A percentile compares a stretch with the other conserved stretches of the same genome.
These are phyloP conservation scores for Molossus molossus DNA, from an alignment of 2,797 vertebrate species.

Conservation along the genomic window DNA sequence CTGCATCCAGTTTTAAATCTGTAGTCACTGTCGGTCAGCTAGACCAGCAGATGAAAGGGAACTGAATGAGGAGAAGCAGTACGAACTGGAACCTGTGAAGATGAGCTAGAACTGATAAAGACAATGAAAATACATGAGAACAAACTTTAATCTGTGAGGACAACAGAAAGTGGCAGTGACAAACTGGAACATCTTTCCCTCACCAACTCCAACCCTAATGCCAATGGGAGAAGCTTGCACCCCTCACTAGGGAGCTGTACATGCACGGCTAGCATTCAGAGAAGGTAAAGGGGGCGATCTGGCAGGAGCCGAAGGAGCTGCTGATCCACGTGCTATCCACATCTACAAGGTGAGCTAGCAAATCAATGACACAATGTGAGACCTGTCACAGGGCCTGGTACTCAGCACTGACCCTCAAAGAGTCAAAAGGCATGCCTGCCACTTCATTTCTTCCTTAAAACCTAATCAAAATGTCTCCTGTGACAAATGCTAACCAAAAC, in stretches of 20 bases:
- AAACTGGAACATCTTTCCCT: background rate
- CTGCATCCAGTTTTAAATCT: background rate
- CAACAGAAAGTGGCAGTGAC: background rate
- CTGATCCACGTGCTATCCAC: background rate
- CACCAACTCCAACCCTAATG: background rate
- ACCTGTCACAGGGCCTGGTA: background rate
- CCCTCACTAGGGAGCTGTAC: background rate
- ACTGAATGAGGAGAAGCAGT: background rate
- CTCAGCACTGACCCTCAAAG: background rate
- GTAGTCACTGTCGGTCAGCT: background rate
- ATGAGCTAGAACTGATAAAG: background rate
- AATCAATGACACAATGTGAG: background rate
- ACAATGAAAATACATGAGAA: background rate
- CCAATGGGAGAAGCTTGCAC: background rate
- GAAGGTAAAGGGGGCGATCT: background rate
- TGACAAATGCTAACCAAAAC: background rate
- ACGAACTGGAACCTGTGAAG: background rate
- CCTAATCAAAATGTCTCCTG: background rate
- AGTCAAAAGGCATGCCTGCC: background rate
- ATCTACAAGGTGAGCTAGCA: background rate
- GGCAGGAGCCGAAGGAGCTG: background rate
- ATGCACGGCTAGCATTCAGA: background rate
- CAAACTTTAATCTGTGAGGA: background rate
- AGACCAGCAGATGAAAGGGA: background rate
- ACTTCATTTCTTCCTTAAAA: background rate